phyloP scores from a whole-genome alignment of 2,797 vertebrate genomes.

The Cossypha caffra region DNA sequence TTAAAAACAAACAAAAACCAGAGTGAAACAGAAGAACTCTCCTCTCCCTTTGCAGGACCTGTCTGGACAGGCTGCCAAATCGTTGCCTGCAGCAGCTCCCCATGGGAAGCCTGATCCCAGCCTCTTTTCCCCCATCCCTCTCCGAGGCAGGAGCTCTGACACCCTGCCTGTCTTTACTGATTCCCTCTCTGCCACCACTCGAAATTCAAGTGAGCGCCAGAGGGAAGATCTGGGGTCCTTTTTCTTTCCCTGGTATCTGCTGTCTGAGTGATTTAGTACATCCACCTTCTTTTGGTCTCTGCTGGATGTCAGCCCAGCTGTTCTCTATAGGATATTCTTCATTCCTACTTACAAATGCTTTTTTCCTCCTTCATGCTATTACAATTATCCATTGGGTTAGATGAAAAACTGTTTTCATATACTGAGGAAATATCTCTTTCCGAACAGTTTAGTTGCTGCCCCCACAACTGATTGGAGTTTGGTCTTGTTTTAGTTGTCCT shows the following conservation, averaged over 20 bases:
- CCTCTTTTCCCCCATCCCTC: background rate
- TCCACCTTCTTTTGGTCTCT: background rate
- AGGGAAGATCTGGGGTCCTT: accelerated
- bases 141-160: accelerated
- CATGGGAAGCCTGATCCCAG: background rate
- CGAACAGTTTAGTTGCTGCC: background rate
- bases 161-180: accelerated
- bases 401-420: accelerated
- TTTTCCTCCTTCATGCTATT: background rate
- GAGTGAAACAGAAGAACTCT: background rate
- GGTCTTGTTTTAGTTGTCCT: background rate
- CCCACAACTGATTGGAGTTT: background rate
- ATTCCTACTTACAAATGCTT: background rate
- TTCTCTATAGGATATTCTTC: background rate
- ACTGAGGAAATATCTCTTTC: background rate
- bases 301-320: background rate
- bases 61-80: background rate
- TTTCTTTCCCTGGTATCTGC: background rate
- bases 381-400: background rate
- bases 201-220: background rate
- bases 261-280: background rate
- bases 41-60: background rate
- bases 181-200: background rate
- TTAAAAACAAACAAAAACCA: slow-evolving; percentile 17
- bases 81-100: background rate